Conservation (phyloP, 2,797 vertebrate genomes). For the Molothrus ater region DNA sequence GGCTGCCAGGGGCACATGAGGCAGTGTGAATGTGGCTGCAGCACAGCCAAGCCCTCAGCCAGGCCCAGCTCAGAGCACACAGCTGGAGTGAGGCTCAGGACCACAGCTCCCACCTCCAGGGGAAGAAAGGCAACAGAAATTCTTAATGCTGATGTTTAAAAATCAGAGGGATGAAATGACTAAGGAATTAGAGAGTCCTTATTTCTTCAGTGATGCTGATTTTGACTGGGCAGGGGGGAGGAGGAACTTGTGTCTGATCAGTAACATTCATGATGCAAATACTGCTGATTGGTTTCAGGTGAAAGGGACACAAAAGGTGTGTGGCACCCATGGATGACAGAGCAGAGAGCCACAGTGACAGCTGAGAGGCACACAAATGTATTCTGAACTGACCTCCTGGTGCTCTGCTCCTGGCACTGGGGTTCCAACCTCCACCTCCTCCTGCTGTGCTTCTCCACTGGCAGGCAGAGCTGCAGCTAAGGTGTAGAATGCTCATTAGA, state of each 20-base stretch:
- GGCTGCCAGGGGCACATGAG: neutral
- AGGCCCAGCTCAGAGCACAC: neutral
- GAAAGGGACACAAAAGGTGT: neutral
- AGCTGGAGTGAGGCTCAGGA: neutral
- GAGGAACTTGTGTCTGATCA: neutral
- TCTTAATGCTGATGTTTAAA: neutral
- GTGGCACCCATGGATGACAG: neutral
- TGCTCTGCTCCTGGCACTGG: neutral
- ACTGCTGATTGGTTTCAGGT: neutral
- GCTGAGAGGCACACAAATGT: neutral
- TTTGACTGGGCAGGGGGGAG: neutral
- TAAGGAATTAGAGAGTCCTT: neutral
- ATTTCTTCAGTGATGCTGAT: neutral
- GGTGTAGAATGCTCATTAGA: neutral
- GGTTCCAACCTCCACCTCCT: neutral
- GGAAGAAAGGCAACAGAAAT: neutral
- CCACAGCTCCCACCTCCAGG: neutral
- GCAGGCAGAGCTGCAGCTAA: neutral
- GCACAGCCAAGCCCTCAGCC: neutral
- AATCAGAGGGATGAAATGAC: neutral
- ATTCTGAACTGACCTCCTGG: slow-evolving; percentile 42
- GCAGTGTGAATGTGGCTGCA: neutral
- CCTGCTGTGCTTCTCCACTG: neutral
- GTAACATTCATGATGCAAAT: neutral
- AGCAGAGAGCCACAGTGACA: neutral